Conservation (phyloP, 2,888 invertebrate species). For the Cybosia mesomella region DNA sequence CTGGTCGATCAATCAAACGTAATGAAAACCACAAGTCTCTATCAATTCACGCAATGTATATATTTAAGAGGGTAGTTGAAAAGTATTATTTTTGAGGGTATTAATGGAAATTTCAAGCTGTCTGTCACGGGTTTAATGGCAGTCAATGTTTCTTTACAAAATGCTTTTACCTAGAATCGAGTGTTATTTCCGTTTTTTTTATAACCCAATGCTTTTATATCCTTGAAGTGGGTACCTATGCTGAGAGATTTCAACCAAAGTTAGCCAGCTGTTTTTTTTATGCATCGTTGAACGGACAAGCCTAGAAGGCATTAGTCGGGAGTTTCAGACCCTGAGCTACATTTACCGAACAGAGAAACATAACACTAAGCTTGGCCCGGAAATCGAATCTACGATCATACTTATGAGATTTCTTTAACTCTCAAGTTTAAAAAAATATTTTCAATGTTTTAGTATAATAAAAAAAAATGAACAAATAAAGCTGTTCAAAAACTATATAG, state of each 20-base stretch:
- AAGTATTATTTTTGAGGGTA: conserved; percentile 21
- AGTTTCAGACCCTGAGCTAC: too few relatives aligned
- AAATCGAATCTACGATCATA: too few relatives aligned
- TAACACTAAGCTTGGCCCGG: too few relatives aligned
- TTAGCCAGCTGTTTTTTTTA: too few relatives aligned
- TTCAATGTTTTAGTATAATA: too few relatives aligned
- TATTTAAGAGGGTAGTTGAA: conserved; percentile 36
- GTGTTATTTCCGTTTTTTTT: neutral
- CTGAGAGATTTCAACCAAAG: neutral
- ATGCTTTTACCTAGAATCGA: neutral
- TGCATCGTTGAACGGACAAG: too few relatives aligned
- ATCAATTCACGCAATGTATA: conserved; percentile 41
- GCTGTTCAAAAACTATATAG: neutral
- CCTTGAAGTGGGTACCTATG: neutral
- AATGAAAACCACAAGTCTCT: conserved; percentile 52
- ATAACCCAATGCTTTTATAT: neutral
- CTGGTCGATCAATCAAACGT: conserved; percentile 44
- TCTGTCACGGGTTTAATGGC: conserved; percentile 13
- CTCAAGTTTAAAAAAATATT: too few relatives aligned
- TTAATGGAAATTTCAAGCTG: conserved; percentile 25
- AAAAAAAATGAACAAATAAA: too few relatives aligned
- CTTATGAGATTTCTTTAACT: too few relatives aligned
- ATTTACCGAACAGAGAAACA: too few relatives aligned
- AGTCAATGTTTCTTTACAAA: neutral
- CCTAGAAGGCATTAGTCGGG: too few relatives aligned